Conservation (phyloP, 1,140 invertebrate genomes). For the Sitobion miscanthi region DNA sequence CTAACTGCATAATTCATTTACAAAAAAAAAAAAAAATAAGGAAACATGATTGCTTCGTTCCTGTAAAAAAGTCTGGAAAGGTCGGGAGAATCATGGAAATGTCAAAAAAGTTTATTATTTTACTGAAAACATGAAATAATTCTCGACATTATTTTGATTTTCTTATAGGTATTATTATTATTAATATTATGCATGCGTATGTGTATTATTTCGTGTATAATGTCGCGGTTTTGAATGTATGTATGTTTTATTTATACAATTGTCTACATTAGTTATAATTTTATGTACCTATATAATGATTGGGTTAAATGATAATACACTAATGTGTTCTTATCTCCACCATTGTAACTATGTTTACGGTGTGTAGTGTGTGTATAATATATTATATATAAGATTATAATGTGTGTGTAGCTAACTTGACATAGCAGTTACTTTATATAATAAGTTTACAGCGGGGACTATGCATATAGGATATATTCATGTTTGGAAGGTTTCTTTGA, state of each 20-base stretch:
- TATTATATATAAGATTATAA: not conserved
- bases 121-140: not conserved
- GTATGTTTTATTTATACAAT: not conserved
- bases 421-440: not conserved
- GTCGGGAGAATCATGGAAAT: not conserved
- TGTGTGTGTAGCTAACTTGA: not conserved
- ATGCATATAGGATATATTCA: not conserved
- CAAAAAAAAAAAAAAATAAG: not conserved
- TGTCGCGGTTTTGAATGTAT: not conserved
- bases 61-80: not conserved
- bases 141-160: not conserved
- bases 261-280: not conserved
- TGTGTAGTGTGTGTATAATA: not conserved
- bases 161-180: not conserved
- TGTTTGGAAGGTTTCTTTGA: not conserved
- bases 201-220: not conserved
- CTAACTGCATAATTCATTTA: slow-evolving; percentile 13
- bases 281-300: not conserved
- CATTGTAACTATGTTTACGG: not conserved
- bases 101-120: not conserved
- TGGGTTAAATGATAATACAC: not conserved
- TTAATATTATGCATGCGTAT: not conserved
- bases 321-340: not conserved
- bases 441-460: not conserved
- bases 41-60: not conserved